These are phyloP conservation scores for Drymodes brunneopygia DNA, from an alignment of 2,113 vertebrate species.

Conservation along the genomic window DNA sequence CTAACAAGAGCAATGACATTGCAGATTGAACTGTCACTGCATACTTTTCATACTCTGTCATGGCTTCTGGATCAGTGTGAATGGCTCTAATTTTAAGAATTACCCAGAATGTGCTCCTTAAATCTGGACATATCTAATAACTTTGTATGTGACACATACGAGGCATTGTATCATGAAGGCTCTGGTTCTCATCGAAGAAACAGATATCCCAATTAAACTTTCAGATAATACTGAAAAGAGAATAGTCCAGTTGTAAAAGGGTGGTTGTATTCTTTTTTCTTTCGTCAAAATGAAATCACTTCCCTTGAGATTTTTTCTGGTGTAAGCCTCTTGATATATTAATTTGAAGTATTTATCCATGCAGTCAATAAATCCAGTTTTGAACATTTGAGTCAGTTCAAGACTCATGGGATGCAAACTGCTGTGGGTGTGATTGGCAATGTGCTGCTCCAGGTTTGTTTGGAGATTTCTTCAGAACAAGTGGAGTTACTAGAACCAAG, in stretches of 20 bases:
- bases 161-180: constrained; percentile 42
- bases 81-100: constrained; percentile 44
- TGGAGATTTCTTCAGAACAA: background rate
- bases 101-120: constrained; percentile 3
- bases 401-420: background rate
- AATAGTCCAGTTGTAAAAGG: background rate
- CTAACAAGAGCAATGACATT: background rate
- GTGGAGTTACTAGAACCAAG: background rate
- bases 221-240: background rate
- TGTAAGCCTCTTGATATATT: background rate
- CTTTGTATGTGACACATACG: background rate
- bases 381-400: background rate
- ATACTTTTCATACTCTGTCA: constrained; percentile 5
- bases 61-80: constrained; percentile 31
- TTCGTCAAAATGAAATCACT: constrained; percentile 18
- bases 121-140: constrained; percentile 12
- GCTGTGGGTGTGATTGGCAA: background rate
- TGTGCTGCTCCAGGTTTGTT: background rate
- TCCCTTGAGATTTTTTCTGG: background rate
- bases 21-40: background rate
- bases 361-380: constrained; percentile 2
- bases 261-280: background rate
- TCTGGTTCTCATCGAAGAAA: constrained; percentile 54
- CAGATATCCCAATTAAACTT: constrained; percentile 43
- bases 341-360: constrained; percentile 18